Percentiles rank a stretch among this genome's conserved stretches.
Evolutionary conservation across 2,113 vertebrate genomes (phyloP).

Genomic region (Ctenomys sociabilis): DNA sequence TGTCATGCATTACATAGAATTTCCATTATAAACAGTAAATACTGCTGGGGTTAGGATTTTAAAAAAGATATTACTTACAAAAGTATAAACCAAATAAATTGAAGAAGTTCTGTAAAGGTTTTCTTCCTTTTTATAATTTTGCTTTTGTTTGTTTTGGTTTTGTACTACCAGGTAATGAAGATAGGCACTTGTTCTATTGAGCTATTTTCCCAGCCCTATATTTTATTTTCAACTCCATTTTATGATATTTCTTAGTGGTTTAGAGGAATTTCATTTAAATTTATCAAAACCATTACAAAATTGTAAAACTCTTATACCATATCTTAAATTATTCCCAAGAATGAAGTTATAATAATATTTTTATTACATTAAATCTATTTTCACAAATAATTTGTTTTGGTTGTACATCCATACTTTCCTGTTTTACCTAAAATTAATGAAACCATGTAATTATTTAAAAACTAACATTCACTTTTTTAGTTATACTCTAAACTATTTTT

Average conservation of each 20-base stretch:
- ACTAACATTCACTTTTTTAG: background rate
- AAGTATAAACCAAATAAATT: background rate
- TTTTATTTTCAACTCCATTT: background rate
- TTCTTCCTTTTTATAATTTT: background rate
- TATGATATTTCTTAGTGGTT: background rate
- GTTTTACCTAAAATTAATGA: background rate
- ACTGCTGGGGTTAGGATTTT: background rate
- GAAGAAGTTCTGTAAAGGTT: background rate
- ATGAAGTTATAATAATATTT: background rate
- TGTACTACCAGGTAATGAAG: too few species aligned
- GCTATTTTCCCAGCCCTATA: too few species aligned
- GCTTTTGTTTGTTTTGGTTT: too few species aligned
- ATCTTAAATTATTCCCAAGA: background rate
- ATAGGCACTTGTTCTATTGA: too few species aligned
- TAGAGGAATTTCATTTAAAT: constrained; percentile 10
- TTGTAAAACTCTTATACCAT: background rate
- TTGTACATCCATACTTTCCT: background rate
- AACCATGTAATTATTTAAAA: constrained; percentile 21
- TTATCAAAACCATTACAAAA: background rate
- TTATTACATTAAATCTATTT: background rate
- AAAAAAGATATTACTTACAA: background rate
- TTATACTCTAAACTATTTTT: background rate
- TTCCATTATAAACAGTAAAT: background rate
- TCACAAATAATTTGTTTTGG: background rate
- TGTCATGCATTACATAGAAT: background rate